Conservation (phyloP, 2,888 invertebrate species). For the Hesperia comma region DNA sequence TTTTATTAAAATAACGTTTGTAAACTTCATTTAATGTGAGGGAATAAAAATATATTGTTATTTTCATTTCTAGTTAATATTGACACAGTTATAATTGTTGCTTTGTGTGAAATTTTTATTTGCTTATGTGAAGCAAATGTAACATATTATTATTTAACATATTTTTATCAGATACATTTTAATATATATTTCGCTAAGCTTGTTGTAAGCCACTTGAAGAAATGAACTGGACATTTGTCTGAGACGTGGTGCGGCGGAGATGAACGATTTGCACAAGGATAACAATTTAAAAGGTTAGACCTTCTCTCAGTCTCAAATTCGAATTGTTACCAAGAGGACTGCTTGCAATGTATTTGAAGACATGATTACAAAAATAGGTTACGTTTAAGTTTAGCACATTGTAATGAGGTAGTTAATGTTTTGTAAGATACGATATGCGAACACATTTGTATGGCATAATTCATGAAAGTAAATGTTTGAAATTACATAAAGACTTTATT, state of each 20-base stretch:
- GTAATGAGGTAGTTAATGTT: constrained; percentile 75
- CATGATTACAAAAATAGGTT: constrained; percentile 76
- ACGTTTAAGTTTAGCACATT: constrained; percentile 83
- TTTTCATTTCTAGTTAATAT: constrained; percentile 25
- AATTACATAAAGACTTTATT: constrained; percentile 53
- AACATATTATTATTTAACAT: constrained; percentile 29
- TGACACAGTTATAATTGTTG: constrained; percentile 33
- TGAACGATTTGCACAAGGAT: constrained; percentile 58
- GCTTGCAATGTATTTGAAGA: constrained; percentile 78
- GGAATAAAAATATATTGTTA: constrained; percentile 16
- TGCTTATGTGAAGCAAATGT: constrained; percentile 14
- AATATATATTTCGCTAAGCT: constrained; percentile 29
- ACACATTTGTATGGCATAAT: constrained; percentile 82
- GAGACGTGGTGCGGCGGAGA: constrained; percentile 1
- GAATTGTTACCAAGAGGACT: constrained; percentile 61
- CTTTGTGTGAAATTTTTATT: constrained; percentile 27
- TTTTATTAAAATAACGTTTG: constrained; percentile 6
- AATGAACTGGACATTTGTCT: constrained; percentile 15
- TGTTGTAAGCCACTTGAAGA: constrained; percentile 11
- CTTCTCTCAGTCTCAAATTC: constrained; percentile 45
- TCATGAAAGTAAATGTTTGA: constrained; percentile 82
- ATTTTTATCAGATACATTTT: constrained; percentile 26
- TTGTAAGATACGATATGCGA: constrained; percentile 81
- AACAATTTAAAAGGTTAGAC: constrained; percentile 42
- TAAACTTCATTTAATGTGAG: neutral